phyloP scores from a whole-genome alignment of 2,113 vertebrate genomes.

The Perca schrenkii region DNA sequence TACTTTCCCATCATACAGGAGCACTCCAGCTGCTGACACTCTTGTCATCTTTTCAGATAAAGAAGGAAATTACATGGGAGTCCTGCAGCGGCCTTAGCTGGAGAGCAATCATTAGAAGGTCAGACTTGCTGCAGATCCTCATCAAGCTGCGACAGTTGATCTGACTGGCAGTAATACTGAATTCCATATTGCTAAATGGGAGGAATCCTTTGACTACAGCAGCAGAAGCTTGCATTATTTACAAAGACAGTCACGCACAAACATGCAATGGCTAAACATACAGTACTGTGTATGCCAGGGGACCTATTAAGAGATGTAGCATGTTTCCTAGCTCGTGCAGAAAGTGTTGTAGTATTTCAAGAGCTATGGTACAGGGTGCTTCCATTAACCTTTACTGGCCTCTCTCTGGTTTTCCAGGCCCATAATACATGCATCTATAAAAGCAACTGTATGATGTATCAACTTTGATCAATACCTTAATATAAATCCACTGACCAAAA shows the following conservation, averaged over 20 bases:
- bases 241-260: constrained; percentile 24
- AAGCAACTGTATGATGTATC: constrained; percentile 6
- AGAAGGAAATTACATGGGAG: constrained; percentile 67
- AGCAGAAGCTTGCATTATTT: constrained; percentile 49
- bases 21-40: constrained; percentile 57
- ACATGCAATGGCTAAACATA: constrained; percentile 8
- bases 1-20: constrained; percentile 51
- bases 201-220: constrained; percentile 23
- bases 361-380: constrained; percentile 28
- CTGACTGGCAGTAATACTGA: constrained; percentile 23
- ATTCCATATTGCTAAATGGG: constrained; percentile 24
- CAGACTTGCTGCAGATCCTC: constrained; percentile 64
- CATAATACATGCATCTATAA: constrained; percentile 6
- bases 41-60: constrained; percentile 59
- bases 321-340: constrained; percentile 4
- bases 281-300: background rate
- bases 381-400: constrained; percentile 63
- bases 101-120: constrained; percentile 74
- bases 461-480: constrained; percentile 48
- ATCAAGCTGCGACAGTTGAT: constrained; percentile 66
- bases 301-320: constrained; percentile 7
- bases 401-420: constrained; percentile 16
- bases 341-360: constrained; percentile 28
- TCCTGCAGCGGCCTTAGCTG: constrained; percentile 61
- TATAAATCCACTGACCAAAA: constrained; percentile 22